Conservation (phyloP, 1,140 invertebrate species). For the Brachionus paranguensis region DNA sequence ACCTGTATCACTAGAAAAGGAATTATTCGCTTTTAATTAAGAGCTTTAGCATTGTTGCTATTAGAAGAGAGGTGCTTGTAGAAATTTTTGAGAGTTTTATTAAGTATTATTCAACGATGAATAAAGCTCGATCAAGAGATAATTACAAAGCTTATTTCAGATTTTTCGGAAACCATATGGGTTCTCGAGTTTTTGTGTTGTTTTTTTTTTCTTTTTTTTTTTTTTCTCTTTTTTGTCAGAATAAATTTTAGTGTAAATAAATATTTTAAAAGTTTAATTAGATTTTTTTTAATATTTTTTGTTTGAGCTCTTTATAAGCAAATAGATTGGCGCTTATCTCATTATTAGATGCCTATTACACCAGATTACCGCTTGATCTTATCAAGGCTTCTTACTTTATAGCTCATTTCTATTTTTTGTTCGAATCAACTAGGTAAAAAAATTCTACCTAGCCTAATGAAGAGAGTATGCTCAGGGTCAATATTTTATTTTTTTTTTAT, state of each 20-base stretch:
- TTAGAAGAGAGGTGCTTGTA: neutral
- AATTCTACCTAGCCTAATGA: neutral
- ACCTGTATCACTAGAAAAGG: slow-evolving; percentile 17
- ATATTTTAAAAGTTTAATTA: neutral
- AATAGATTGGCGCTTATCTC: neutral
- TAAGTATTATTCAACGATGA: neutral
- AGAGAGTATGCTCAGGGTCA: neutral
- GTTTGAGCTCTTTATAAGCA: neutral
- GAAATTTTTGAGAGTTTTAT: neutral
- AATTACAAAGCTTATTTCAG: neutral
- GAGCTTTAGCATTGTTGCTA: neutral
- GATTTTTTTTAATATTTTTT: neutral
- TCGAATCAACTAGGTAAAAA: neutral
- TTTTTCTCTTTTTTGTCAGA: neutral
- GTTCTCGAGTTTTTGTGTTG: neutral
- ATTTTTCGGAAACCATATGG: neutral
- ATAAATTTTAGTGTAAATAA: slow-evolving; percentile 6
- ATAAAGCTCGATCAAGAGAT: neutral
- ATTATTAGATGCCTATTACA: neutral
- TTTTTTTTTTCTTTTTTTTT: neutral
- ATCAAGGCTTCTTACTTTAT: neutral
- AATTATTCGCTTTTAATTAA: neutral
- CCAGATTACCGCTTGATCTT: neutral
- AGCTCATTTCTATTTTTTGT: neutral
- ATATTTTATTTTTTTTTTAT: neutral